Evolutionary conservation across 2,797 vertebrate species (phyloP).

Genomic region (Rhadinocentrus ornatus): DNA sequence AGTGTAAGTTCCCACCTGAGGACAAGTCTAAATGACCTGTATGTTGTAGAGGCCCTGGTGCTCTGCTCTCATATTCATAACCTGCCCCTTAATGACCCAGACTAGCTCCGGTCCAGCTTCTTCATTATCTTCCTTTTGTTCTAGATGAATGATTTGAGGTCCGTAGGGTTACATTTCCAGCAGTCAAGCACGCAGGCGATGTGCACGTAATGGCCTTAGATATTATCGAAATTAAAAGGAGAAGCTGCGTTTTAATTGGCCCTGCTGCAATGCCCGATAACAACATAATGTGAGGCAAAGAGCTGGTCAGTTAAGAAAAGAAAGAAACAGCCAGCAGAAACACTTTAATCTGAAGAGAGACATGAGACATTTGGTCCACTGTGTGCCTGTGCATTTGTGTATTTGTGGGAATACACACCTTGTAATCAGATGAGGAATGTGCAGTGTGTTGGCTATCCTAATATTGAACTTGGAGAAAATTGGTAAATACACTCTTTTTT

Average conservation of each 20-base stretch:
- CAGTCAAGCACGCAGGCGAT: constrained; percentile 41
- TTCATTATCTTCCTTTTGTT: constrained; percentile 68
- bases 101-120: constrained; percentile 40
- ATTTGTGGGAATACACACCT: constrained; percentile 8
- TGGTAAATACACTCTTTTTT: constrained; percentile 69
- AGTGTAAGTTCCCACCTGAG: constrained; percentile 45
- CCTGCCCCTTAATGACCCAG: constrained; percentile 46
- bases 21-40: constrained; percentile 46
- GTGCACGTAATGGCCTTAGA: constrained; percentile 61
- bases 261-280: constrained; percentile 55
- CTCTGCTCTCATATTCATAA: constrained; percentile 61
- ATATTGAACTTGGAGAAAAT: constrained; percentile 76
- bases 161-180: constrained; percentile 47
- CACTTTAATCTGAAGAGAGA: constrained; percentile 46
- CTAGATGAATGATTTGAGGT: constrained; percentile 59
- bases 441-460: constrained; percentile 63
- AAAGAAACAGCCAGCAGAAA: constrained; percentile 37
- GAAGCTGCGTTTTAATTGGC: constrained; percentile 55
- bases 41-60: constrained; percentile 26
- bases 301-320: constrained; percentile 28
- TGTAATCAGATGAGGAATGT: constrained; percentile 50
- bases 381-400: not conserved
- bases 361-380: constrained; percentile 40
- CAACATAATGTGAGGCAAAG: constrained; percentile 23
- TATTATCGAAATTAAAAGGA: constrained; percentile 69